These are phyloP conservation scores for Pogonus chalceus DNA, from an alignment of 1,140 invertebrate genomes.

Conservation along the genomic window DNA sequence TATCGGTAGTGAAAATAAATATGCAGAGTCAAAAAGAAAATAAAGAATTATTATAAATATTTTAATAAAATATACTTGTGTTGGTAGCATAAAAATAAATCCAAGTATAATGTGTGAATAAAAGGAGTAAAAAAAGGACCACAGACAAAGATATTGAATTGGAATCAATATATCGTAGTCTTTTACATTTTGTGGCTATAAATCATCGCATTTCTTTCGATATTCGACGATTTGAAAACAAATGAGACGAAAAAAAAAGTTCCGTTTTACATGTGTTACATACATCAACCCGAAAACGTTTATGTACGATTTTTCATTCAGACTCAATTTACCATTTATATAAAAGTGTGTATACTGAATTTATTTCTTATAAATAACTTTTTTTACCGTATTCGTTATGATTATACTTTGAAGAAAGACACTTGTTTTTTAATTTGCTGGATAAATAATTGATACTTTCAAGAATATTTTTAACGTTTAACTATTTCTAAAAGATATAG, in stretches of 20 bases:
- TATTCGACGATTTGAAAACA: background rate
- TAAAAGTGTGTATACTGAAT: background rate
- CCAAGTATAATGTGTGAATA: background rate
- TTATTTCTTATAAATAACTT: background rate
- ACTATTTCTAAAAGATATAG: too few species aligned
- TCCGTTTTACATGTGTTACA: conserved; percentile 1
- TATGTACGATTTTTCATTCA: background rate
- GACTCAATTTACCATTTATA: background rate
- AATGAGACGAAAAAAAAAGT: background rate
- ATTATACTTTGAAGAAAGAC: too few species aligned
- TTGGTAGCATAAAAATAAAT: background rate
- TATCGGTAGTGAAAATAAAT: background rate
- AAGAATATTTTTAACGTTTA: too few species aligned
- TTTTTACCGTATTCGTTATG: background rate
- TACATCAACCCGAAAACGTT: background rate
- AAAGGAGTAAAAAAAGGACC: too few species aligned
- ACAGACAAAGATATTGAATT: background rate
- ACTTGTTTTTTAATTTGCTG: too few species aligned
- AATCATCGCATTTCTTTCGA: background rate
- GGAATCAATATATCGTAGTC: background rate
- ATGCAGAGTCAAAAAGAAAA: background rate
- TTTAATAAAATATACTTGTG: too few species aligned
- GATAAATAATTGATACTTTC: too few species aligned
- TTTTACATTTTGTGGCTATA: background rate
- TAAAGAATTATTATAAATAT: background rate